Percentiles rank a stretch among this genome's conserved stretches.
These are phyloP conservation scores for Hyperoplus lanceolatus DNA, from an alignment of 2,797 vertebrate species.

Conservation along the genomic window DNA sequence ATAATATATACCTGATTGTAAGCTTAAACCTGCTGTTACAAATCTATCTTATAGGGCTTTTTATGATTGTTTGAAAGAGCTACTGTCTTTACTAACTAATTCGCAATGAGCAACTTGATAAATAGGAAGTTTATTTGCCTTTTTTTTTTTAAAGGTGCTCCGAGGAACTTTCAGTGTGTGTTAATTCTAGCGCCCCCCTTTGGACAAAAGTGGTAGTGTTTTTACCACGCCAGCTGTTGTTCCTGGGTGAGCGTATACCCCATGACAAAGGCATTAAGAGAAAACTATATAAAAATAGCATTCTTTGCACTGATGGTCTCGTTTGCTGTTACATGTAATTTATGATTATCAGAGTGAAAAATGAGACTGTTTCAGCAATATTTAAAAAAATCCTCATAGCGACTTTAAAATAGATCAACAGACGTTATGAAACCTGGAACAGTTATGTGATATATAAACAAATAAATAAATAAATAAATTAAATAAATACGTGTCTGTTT, in stretches of 20 bases:
- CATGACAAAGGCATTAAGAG: no score
- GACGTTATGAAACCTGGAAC: background rate
- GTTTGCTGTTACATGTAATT: no score
- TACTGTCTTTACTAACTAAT: slow-evolving; percentile 1
- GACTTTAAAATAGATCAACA: background rate
- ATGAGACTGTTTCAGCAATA: no score
- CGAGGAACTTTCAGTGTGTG: no score
- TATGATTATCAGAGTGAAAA: no score
- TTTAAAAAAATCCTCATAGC: no score
- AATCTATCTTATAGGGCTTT: background rate
- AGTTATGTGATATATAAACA: background rate
- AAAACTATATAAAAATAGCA: no score
- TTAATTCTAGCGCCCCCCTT: no score
- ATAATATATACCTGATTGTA: background rate
- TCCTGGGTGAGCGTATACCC: no score
- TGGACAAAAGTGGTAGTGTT: no score
- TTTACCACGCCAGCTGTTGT: no score
- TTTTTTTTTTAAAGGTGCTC: background rate
- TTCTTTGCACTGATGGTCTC: no score
- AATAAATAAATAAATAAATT: background rate
- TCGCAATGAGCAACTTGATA: background rate
- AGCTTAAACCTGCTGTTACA: slow-evolving; percentile 1
- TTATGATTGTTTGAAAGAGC: slow-evolving; percentile 2
- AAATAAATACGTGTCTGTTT: background rate
- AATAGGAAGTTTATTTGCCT: background rate